A percentile compares a stretch with the other conserved stretches of the same genome.
phyloP scores from a whole-genome alignment of 1,140 invertebrate species.

The Leguminivora glycinivorella region DNA sequence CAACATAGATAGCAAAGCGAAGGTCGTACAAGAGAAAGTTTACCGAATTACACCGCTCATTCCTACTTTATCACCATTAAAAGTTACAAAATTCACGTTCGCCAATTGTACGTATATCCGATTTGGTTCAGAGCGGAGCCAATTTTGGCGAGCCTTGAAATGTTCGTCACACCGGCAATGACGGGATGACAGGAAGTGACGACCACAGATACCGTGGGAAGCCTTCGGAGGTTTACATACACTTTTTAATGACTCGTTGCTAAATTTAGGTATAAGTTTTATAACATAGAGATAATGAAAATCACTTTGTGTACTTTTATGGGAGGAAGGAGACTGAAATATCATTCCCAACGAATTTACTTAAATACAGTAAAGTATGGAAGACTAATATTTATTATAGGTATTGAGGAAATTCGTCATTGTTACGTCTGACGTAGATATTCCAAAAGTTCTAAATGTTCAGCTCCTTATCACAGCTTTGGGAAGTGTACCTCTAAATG shows the following conservation, averaged over 20 bases:
- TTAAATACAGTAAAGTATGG: no score
- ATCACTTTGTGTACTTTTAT: no score
- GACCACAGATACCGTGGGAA: constrained; percentile 16
- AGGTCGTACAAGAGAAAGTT: neutral
- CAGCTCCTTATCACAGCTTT: no score
- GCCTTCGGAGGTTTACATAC: neutral
- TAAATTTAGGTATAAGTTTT: neutral
- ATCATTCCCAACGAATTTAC: no score
- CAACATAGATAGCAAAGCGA: no score
- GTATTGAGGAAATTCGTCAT: no score
- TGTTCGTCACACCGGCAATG: constrained; percentile 4
- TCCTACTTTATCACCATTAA: neutral
- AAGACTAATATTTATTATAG: no score
- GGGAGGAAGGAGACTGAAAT: no score
- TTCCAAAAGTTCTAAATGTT: no score
- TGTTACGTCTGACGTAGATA: no score
- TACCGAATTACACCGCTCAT: neutral
- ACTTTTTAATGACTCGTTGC: neutral
- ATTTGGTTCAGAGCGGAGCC: neutral
- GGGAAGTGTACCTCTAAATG: no score
- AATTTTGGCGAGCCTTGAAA: constrained; percentile 16
- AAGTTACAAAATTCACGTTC: neutral
- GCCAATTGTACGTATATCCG: neutral
- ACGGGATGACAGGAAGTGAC: constrained; percentile 18
- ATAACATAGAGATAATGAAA: no score